phyloP scores from a whole-genome alignment of 2,888 invertebrate species.

The Bombylius major region DNA sequence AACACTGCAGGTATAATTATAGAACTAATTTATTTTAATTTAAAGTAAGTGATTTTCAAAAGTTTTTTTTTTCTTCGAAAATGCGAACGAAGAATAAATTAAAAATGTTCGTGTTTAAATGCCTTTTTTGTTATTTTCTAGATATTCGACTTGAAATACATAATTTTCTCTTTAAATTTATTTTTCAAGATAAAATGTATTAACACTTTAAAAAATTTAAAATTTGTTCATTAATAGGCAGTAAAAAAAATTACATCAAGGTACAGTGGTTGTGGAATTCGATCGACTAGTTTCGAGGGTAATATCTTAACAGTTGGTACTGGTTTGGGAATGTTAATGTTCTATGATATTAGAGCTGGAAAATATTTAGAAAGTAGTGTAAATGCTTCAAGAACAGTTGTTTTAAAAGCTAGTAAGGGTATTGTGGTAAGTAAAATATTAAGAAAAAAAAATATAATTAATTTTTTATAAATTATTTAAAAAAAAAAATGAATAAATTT shows the following conservation, averaged over 20 bases:
- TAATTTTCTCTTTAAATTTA: too few relatives aligned
- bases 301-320: constrained; percentile 88
- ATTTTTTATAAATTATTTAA: not conserved
- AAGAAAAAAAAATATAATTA: not conserved
- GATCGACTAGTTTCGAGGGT: constrained; percentile 83
- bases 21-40: not conserved
- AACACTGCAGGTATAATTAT: constrained; percentile 52
- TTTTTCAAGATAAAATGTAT: too few relatives aligned
- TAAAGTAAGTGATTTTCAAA: not conserved
- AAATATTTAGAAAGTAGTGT: constrained; percentile 86
- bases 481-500: not conserved
- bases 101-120: too few relatives aligned
- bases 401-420: constrained; percentile 75
- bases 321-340: constrained; percentile 80
- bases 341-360: constrained; percentile 83
- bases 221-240: constrained; percentile 33
- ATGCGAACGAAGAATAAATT: not conserved
- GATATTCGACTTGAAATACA: too few relatives aligned
- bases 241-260: constrained; percentile 71
- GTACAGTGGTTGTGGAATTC: constrained; percentile 82
- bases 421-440: constrained; percentile 55
- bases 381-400: constrained; percentile 76
- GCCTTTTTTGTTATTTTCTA: not conserved
- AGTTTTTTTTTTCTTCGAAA: too few relatives aligned
- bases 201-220: too few relatives aligned